A percentile compares a stretch with the other conserved stretches of the same genome.
Evolutionary conservation across 2,888 invertebrate genomes (phyloP).

Genomic region (Steinernema scapterisci): DNA sequence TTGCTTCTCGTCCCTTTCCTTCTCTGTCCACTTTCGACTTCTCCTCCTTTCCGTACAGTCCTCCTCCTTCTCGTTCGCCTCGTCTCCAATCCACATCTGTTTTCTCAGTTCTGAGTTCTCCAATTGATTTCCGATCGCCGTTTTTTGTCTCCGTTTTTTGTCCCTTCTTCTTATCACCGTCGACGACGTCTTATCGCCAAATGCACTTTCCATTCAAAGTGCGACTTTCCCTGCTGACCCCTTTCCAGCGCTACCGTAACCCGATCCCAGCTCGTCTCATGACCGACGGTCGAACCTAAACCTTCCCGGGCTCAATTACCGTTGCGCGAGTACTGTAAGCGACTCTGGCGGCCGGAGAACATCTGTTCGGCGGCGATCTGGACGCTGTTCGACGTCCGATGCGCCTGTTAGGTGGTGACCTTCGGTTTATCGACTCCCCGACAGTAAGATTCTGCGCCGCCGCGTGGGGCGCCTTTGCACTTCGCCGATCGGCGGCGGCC

Average conservation of each 20-base stretch:
- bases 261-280: neutral
- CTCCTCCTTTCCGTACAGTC: neutral
- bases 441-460: slow-evolving; percentile 9
- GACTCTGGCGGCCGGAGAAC: neutral
- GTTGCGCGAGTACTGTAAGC: slow-evolving; percentile 15
- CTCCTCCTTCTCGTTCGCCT: no score
- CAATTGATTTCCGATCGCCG: neutral
- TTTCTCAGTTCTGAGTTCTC: no score
- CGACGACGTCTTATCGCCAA: slow-evolving; percentile 2
- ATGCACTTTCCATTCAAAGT: slow-evolving; percentile 14
- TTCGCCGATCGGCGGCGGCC: neutral
- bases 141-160: neutral
- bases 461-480: slow-evolving; percentile 2
- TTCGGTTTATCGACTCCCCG: slow-evolving; percentile 18
- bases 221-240: neutral
- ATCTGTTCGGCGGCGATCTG: neutral
- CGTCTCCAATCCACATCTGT: no score
- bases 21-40: neutral
- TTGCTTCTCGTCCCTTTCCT: neutral
- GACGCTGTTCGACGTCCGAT: neutral
- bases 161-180: neutral
- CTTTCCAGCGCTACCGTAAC: slow-evolving; percentile 16
- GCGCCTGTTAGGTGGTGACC: slow-evolving; percentile 7
- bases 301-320: neutral
- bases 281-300: neutral